phyloP scores from a whole-genome alignment of 2,797 vertebrate species.

The Clarias laeviceps region DNA sequence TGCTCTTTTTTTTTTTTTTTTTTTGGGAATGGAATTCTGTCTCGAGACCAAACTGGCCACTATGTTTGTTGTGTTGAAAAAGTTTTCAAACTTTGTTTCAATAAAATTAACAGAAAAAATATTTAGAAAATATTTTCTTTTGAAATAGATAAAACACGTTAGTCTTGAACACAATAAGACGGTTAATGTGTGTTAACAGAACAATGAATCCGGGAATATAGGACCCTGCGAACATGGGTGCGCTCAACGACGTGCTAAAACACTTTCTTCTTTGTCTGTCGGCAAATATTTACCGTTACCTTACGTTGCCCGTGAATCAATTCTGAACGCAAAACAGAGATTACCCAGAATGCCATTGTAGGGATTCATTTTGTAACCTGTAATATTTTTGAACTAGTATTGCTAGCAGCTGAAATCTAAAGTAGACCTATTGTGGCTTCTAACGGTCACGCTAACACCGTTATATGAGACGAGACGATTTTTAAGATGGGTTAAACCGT shows the following conservation, averaged over 20 bases:
- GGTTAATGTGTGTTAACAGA: too few relatives aligned
- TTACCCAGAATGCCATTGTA: not conserved
- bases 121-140: too few relatives aligned
- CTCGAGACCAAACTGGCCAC: too few relatives aligned
- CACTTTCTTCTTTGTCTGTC: too few relatives aligned
- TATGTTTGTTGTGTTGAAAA: too few relatives aligned
- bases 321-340: not conserved
- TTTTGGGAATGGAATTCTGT: not conserved
- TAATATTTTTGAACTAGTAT: not conserved
- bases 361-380: not conserved
- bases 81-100: too few relatives aligned
- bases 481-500: not conserved
- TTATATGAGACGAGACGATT: not conserved
- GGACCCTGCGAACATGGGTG: too few relatives aligned
- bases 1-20: not conserved
- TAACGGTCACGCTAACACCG: not conserved
- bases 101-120: too few relatives aligned
- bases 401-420: not conserved
- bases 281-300: not conserved
- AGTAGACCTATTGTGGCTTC: too few relatives aligned
- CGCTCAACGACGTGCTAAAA: not conserved
- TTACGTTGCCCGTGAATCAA: not conserved
- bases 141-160: too few relatives aligned
- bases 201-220: too few relatives aligned
- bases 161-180: too few relatives aligned